Evolutionary conservation across 2,888 invertebrate genomes (phyloP).

Genomic region (Silvanus unidentatus): DNA sequence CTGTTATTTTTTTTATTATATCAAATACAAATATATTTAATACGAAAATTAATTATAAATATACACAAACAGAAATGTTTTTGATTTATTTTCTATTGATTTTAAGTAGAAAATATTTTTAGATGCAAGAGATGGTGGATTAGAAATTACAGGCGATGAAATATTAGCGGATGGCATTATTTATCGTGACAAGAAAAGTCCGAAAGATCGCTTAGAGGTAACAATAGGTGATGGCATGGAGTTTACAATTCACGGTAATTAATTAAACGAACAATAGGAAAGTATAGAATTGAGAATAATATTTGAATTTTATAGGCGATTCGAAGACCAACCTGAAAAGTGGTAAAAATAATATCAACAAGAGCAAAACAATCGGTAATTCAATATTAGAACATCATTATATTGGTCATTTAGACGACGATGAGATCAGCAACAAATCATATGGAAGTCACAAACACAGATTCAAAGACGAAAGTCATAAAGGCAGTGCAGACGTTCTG

Average conservation of each 20-base stretch:
- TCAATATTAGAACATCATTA: constrained; percentile 56
- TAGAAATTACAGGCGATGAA: constrained; percentile 52
- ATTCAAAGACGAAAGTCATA: constrained; percentile 87
- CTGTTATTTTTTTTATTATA: constrained; percentile 15
- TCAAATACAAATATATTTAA: constrained; percentile 4
- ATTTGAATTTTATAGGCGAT: constrained; percentile 57
- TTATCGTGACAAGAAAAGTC: constrained; percentile 81
- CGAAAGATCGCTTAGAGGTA: constrained; percentile 80
- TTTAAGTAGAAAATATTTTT: constrained; percentile 27
- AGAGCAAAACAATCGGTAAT: constrained; percentile 69
- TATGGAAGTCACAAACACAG: constrained; percentile 89
- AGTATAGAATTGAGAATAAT: too few relatives aligned
- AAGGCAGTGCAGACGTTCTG: constrained; percentile 79
- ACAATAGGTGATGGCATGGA: constrained; percentile 92
- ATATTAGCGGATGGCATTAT: constrained; percentile 79
- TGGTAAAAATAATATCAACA: constrained; percentile 68
- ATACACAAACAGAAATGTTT: too few relatives aligned
- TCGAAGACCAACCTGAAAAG: constrained; percentile 74
- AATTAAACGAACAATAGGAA: too few relatives aligned
- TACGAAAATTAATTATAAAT: background rate
- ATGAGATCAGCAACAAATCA: constrained; percentile 82
- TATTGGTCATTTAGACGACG: constrained; percentile 54
- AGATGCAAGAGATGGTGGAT: constrained; percentile 55
- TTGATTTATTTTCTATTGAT: background rate
- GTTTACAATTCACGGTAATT: constrained; percentile 78